Evolutionary conservation across 53 echinoderm and acorn worm species (phyloP).

Genomic region (Crossaster papposus): DNA sequence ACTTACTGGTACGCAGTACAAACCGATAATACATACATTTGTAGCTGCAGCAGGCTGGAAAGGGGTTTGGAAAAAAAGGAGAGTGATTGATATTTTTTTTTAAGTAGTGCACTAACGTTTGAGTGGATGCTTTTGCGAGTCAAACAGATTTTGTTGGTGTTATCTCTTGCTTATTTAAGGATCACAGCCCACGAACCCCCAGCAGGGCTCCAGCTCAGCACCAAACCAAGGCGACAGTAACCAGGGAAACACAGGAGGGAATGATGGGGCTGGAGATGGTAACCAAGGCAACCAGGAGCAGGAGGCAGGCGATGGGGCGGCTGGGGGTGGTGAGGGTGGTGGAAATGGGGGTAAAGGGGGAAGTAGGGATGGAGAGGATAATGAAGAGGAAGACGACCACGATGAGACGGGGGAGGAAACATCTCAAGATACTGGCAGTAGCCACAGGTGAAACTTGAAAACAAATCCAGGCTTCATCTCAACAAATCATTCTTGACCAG

Average conservation of each 20-base stretch:
- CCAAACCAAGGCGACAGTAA: conserved; percentile 24
- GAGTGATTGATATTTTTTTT: neutral
- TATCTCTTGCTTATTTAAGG: neutral
- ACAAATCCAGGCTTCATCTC: neutral
- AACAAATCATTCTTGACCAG: too few species aligned
- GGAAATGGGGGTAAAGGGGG: neutral
- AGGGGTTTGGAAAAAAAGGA: too few species aligned
- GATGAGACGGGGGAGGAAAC: conserved; percentile 48
- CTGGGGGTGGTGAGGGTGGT: conserved; percentile 3
- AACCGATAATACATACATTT: too few species aligned
- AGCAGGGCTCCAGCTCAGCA: neutral
- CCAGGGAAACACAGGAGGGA: conserved; percentile 10
- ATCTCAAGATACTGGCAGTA: conserved; percentile 38
- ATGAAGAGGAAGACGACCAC: conserved; percentile 41
- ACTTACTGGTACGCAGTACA: too few species aligned
- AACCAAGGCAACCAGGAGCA: conserved; percentile 9
- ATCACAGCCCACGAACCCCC: conserved; percentile 4
- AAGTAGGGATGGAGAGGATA: conserved; percentile 22
- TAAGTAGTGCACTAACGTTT: neutral
- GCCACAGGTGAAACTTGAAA: conserved; percentile 24
- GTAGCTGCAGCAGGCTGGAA: too few species aligned
- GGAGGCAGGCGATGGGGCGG: conserved; percentile 21
- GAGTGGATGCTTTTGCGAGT: neutral
- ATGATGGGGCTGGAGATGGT: neutral
- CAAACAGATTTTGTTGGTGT: neutral